Evolutionary conservation across 2,797 vertebrate species (phyloP), one percentile per base, ranked within the genome.

Genomic region (Mormyrops attenuatus): DNA sequence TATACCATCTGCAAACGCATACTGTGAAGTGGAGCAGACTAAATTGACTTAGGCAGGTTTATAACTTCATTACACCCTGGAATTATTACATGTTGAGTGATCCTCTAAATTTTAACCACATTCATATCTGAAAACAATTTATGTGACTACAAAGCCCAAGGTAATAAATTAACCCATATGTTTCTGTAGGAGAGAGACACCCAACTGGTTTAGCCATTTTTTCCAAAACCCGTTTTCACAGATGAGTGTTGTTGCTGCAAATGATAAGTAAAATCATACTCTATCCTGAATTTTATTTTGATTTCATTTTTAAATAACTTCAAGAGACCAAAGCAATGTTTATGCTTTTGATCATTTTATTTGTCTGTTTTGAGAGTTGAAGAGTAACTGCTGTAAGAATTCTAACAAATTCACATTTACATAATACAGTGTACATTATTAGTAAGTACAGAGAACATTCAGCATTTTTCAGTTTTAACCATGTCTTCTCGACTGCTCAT

Each of bases 361-460:
- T 88, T 84, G 60, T 91, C 92, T 95, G 93, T 93, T 93, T 89
- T 85, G 60, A 88, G 89, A 88, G 57, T 93, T 94, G 94, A 91
- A 93, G 93, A 91, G 93, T 93, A 91, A 93, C 91, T 94, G 92
- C 90, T 90, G 92, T 93, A 92, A 90, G 93, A 94, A 92, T 93
- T 93, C 84, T 92, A 91, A 92, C 90, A 92, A 94, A 95, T 95
- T 95, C 93, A 95, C 95, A 95, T 93, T 92, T 90, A 93, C 95
- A 94, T 93, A 92, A 91, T 93, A 94, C 93, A 95, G 92, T 94
- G 93, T 93, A 94, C 93, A 93, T 60, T 92, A 93, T 94, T 92
- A 91, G 93, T 94, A 93, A 92, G 93, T 93, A 95, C 92, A 94
- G 92, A 91, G 90, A 95, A 94, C 94, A 94, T 95, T 94, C 93